phyloP scores from a whole-genome alignment of 2,797 vertebrate species.

The Poeciliopsis paucimaculata region DNA sequence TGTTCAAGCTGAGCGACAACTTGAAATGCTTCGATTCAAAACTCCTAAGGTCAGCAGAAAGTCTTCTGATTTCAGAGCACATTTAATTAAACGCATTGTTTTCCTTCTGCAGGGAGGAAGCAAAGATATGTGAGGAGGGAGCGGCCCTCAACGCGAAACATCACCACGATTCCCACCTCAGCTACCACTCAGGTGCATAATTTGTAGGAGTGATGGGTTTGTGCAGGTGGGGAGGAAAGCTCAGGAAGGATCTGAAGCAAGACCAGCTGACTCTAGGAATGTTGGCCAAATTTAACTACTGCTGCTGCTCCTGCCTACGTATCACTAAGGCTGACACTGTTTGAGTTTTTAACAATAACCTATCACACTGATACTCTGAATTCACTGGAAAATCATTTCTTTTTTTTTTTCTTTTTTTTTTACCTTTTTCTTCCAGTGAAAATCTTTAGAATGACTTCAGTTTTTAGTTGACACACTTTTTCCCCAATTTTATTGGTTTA shows the following conservation, averaged over 20 bases:
- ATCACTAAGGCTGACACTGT: slow-evolving; percentile 23
- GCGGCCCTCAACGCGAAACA: slow-evolving; percentile 75
- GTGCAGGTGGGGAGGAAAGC: slow-evolving; percentile 41
- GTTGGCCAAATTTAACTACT: slow-evolving; percentile 40
- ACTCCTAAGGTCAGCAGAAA: not conserved
- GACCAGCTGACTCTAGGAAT: slow-evolving; percentile 11
- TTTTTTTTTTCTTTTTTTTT: too few species aligned
- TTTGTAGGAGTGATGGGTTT: slow-evolving; percentile 71
- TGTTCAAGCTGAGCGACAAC: not conserved
- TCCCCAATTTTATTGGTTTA: not conserved
- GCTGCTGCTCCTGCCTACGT: slow-evolving; percentile 45
- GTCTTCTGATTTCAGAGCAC: not conserved
- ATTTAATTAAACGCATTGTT: slow-evolving; percentile 7
- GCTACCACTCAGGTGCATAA: slow-evolving; percentile 85
- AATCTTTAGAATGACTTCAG: slow-evolving; percentile 8
- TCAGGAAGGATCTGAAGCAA: slow-evolving; percentile 55
- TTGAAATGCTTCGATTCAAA: not conserved
- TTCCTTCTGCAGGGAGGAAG: slow-evolving; percentile 85
- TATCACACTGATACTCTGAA: not conserved
- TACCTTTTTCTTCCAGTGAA: not conserved
- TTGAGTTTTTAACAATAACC: slow-evolving; percentile 13
- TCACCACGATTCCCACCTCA: slow-evolving; percentile 74
- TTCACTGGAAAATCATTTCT: not conserved
- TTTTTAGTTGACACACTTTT: slow-evolving; percentile 20
- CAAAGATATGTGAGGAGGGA: slow-evolving; percentile 91